Evolutionary conservation across 2,113 vertebrate species (phyloP), one percentile per base, ranked within the genome.

Genomic region (Phrynocephalus versicolor): DNA sequence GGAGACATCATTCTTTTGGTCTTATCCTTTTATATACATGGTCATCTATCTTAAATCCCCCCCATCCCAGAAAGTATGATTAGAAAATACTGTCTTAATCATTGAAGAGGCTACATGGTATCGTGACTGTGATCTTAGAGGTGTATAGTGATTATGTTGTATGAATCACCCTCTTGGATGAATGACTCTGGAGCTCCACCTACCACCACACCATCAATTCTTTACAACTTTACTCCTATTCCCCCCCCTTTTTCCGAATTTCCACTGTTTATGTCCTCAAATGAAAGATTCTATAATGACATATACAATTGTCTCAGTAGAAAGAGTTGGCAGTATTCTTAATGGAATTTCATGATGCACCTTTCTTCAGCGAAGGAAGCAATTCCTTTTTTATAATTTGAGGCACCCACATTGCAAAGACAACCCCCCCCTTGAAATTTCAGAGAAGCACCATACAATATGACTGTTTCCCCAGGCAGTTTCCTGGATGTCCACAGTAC

Each of bases 361-460:
- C 13, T 76, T 78, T 25, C 27, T 73, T 18, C 39, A 8, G 30
- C 37, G 84, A 86, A 92, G 86, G 91, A 84, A 45, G 77, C 62
- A 3, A 87, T 84, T 92, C 73, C 84, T 76, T 84, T n/a, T 89
- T 74, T 89, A 89, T 60, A 90, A n/a, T 81, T 1, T 25, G 25
- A 65, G 64, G 21, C 8, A 65, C 8, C 6, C 27, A 25, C 27
- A 10, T 35, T 57, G 23, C 0, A 0, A 85, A 88, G n/a, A n/a
- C n/a, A n/a, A n/a, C n/a, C n/a, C n/a, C n/a, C n/a, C n/a, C n/a
- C n/a, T n/a, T n/a, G 92, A 91, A 92, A 88, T 90, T 93, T 91
- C 89, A 92, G 90, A 93, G 86, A 92, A 87, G 85, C 45, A 92
- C 89, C 84, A 77, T 62, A 89, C 81, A 82, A 85, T 87, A 89